Evolutionary conservation across 1,140 invertebrate species (phyloP).

Genomic region (Drosophila melanica): DNA sequence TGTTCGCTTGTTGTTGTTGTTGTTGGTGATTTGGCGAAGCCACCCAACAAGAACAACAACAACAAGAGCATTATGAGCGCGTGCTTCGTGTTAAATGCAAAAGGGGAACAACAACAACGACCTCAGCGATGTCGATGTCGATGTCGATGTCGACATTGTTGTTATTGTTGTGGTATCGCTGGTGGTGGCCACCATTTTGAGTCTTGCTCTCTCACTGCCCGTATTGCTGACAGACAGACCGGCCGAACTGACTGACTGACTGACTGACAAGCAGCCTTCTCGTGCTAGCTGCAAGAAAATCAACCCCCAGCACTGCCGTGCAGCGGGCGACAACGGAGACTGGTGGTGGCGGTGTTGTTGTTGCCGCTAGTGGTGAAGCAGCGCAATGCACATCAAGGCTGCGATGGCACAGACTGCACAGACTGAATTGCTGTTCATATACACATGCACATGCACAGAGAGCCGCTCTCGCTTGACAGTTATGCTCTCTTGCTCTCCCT

Average conservation of each 20-base stretch:
- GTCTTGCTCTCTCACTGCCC: constrained; percentile 66
- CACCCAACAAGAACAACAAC: constrained; percentile 22
- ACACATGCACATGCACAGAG: constrained; percentile 17
- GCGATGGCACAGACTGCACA: constrained; percentile 47
- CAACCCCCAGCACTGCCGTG: constrained; percentile 44
- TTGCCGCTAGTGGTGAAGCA: constrained; percentile 25
- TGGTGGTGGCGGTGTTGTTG: constrained; percentile 14
- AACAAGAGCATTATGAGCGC: constrained; percentile 26
- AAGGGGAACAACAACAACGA: constrained; percentile 54
- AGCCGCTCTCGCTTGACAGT: constrained; percentile 21
- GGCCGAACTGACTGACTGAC: constrained; percentile 39
- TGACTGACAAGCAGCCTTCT: constrained; percentile 45
- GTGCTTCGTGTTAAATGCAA: constrained; percentile 58
- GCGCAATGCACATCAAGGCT: constrained; percentile 41
- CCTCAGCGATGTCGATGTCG: constrained; percentile 58
- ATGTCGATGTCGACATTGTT: constrained; percentile 39
- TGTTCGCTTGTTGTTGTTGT: constrained; percentile 55
- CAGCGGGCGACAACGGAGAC: constrained; percentile 25
- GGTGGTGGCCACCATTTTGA: constrained; percentile 79
- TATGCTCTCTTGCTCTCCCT: constrained; percentile 23
- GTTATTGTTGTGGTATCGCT: constrained; percentile 49
- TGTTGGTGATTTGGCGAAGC: constrained; percentile 30
- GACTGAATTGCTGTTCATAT: constrained; percentile 26
- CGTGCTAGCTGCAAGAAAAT: constrained; percentile 52
- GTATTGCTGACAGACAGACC: constrained; percentile 26